phyloP scores from a whole-genome alignment of 2,888 invertebrate species.

The Rhagophthalmus giganteus region DNA sequence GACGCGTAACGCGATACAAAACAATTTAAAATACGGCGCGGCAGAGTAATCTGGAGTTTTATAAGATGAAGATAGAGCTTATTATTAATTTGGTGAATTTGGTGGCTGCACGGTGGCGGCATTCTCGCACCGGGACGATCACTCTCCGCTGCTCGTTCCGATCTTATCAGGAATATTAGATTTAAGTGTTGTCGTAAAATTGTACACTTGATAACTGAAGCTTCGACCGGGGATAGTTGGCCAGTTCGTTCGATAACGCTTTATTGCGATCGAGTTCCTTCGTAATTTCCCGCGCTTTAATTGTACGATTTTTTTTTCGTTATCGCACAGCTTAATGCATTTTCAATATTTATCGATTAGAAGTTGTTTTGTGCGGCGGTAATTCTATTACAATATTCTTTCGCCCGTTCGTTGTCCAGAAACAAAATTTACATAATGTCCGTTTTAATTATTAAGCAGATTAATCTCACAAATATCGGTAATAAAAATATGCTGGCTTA shows the following conservation, averaged over 20 bases:
- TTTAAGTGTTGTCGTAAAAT: constrained; percentile 50
- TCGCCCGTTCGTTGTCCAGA: too few relatives aligned
- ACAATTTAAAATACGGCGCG: constrained; percentile 33
- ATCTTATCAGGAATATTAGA: constrained; percentile 47
- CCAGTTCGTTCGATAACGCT: constrained; percentile 16
- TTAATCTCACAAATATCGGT: too few relatives aligned
- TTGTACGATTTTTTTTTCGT: too few relatives aligned
- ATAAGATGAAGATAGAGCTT: constrained; percentile 37
- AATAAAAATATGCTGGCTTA: not conserved
- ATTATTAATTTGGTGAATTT: constrained; percentile 41
- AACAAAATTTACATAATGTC: not conserved
- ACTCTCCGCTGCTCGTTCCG: constrained; percentile 42
- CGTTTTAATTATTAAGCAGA: not conserved
- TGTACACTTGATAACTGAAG: constrained; percentile 47
- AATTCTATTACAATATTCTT: too few relatives aligned
- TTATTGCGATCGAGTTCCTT: not conserved
- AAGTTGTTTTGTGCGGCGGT: too few relatives aligned
- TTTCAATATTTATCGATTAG: too few relatives aligned
- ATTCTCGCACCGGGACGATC: constrained; percentile 43
- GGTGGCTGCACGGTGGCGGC: constrained; percentile 43
- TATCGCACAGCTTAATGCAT: too few relatives aligned
- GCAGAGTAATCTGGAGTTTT: constrained; percentile 35
- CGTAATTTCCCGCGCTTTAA: not conserved
- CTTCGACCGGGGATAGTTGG: constrained; percentile 15
- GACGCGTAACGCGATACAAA: constrained; percentile 13